Evolutionary conservation across 2,888 invertebrate genomes (phyloP).

Genomic region (Auanema freiburgensis): DNA sequence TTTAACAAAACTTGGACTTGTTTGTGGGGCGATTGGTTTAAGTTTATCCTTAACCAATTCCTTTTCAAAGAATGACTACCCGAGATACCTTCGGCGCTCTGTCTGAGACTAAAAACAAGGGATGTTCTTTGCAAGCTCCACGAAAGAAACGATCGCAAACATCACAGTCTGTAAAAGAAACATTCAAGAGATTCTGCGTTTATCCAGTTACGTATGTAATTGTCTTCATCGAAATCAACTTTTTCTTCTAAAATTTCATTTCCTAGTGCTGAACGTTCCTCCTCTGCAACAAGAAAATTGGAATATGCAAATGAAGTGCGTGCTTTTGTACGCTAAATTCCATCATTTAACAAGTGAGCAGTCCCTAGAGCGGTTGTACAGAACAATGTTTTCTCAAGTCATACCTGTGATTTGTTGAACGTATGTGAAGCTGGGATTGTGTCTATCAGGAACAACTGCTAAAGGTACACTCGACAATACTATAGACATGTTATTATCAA

Average conservation of each 20-base stretch:
- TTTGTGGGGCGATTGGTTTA: slow-evolving; percentile 26
- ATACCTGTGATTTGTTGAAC: too few relatives aligned
- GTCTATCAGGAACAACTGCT: too few relatives aligned
- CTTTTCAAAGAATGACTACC: neutral
- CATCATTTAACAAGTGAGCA: too few relatives aligned
- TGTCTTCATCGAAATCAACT: slow-evolving; percentile 11
- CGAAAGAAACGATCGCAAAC: slow-evolving; percentile 35
- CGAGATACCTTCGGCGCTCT: slow-evolving; percentile 2
- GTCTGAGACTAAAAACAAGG: slow-evolving; percentile 38
- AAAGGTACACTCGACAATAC: neutral
- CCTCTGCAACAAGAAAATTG: slow-evolving; percentile 3
- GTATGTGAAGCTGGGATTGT: too few relatives aligned
- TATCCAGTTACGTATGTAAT: slow-evolving; percentile 17
- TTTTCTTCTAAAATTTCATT: slow-evolving; percentile 9
- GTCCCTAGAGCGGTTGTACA: too few relatives aligned
- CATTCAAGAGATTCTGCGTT: neutral
- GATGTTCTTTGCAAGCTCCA: slow-evolving; percentile 41
- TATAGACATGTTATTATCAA: neutral
- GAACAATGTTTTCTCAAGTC: too few relatives aligned
- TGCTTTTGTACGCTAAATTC: too few relatives aligned
- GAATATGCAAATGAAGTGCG: too few relatives aligned
- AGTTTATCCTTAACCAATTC: neutral
- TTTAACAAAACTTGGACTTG: slow-evolving; percentile 39
- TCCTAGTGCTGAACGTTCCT: slow-evolving; percentile 7
- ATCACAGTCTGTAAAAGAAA: slow-evolving; percentile 35